Evolutionary conservation across 2,888 invertebrate species (phyloP).

Genomic region (Cheilosia soror): DNA sequence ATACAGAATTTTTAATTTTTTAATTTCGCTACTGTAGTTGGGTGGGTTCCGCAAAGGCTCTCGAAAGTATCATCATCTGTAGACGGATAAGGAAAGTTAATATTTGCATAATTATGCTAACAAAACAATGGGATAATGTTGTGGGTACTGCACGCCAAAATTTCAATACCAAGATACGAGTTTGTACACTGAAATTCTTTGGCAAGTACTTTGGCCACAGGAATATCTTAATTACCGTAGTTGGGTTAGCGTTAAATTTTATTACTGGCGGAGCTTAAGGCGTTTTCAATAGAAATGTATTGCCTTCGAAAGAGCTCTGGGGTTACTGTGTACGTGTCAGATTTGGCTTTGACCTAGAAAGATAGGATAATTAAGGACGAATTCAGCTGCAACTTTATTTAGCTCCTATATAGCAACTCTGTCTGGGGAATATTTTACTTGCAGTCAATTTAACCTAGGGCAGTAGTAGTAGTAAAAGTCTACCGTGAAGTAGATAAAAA

Average conservation of each 20-base stretch:
- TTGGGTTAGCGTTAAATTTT: conserved; percentile 29
- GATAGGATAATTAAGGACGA: not conserved
- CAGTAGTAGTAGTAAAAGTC: too few relatives aligned
- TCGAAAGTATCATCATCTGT: conserved; percentile 12
- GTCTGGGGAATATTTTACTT: too few relatives aligned
- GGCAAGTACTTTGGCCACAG: conserved; percentile 2
- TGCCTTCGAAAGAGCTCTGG: not conserved
- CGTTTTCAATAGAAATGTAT: conserved; percentile 46
- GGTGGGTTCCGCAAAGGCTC: conserved; percentile 19
- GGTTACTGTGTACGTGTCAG: not conserved
- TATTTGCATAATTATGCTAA: conserved; percentile 52
- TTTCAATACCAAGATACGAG: not conserved
- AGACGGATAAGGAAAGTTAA: conserved; percentile 13
- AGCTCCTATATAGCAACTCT: too few relatives aligned
- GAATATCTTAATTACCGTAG: conserved; percentile 33
- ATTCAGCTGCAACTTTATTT: too few relatives aligned
- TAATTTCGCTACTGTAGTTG: conserved; percentile 12
- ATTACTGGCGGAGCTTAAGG: conserved; percentile 23
- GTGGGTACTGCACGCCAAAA: conserved; percentile 3
- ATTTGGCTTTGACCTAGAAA: not conserved
- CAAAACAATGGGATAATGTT: conserved; percentile 44
- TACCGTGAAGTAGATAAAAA: too few relatives aligned
- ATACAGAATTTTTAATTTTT: conserved; percentile 34
- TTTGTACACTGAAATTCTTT: not conserved
- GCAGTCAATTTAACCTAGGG: too few relatives aligned